Conservation (phyloP, 2,888 invertebrate genomes). For the Tigriopus californicus region DNA sequence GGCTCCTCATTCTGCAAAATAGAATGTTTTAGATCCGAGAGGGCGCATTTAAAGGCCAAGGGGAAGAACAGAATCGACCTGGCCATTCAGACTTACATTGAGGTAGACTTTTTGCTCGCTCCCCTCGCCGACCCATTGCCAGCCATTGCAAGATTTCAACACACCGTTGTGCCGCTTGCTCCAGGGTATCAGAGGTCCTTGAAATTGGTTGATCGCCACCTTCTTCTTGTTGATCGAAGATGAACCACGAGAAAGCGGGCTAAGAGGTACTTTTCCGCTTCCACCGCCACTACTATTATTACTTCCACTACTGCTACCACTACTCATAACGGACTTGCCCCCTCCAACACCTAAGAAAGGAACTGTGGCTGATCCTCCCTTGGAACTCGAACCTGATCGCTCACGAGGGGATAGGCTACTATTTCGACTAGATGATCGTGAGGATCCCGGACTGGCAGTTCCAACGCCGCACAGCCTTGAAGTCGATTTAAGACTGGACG, state of each 20-base stretch:
- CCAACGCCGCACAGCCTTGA: not conserved
- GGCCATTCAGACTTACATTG: slow-evolving; percentile 71
- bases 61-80: too few species aligned
- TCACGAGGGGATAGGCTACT: slow-evolving; percentile 3
- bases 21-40: not conserved
- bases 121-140: slow-evolving; percentile 72
- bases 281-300: not conserved
- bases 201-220: not conserved
- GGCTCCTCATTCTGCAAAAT: slow-evolving; percentile 48
- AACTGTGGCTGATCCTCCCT: not conserved
- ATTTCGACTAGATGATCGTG: slow-evolving; percentile 11
- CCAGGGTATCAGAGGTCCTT: slow-evolving; percentile 9
- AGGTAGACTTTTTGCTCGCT: slow-evolving; percentile 66
- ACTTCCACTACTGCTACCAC: not conserved
- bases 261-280: slow-evolving; percentile 3
- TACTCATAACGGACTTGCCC: not conserved
- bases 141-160: slow-evolving; percentile 72
- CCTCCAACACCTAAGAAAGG: not conserved
- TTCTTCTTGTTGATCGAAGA: slow-evolving; percentile 3
- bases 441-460: slow-evolving; percentile 13
- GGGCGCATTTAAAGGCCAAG: too few species aligned
- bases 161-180: slow-evolving; percentile 1
- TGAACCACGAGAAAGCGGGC: not conserved
- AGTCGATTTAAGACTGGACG: too few species aligned
- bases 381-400: not conserved